Evolutionary conservation across 2,888 invertebrate species (phyloP).

Genomic region (Blastobasis adustella): DNA sequence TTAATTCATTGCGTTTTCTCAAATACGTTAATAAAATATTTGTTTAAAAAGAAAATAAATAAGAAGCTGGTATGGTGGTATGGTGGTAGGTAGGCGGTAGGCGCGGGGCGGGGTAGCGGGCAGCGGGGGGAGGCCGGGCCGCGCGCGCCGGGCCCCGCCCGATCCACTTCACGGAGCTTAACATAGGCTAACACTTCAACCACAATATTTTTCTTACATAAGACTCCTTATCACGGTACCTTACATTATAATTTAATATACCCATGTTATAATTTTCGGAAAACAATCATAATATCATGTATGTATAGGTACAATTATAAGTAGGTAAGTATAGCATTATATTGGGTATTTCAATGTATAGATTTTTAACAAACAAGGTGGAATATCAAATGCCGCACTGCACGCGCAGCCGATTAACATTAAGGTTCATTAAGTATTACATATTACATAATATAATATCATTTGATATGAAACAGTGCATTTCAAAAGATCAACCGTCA

Average conservation of each 20-base stretch:
- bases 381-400: conserved; percentile 52
- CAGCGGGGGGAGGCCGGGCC: conserved; percentile 1
- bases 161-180: conserved; percentile 18
- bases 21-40: too few species aligned
- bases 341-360: conserved; percentile 31
- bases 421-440: conserved; percentile 28
- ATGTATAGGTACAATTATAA: conserved; percentile 12
- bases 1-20: too few species aligned
- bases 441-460: conserved; percentile 43
- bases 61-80: conserved; percentile 15
- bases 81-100: conserved; percentile 8
- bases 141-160: conserved; percentile 9
- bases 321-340: conserved; percentile 8
- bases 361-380: conserved; percentile 60
- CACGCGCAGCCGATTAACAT: conserved; percentile 39
- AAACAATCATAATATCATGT: conserved; percentile 32
- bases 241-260: conserved; percentile 40
- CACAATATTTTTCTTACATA: conserved; percentile 35
- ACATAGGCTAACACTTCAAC: conserved; percentile 16
- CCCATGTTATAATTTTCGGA: conserved; percentile 45
- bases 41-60: conserved; percentile 27
- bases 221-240: conserved; percentile 45
- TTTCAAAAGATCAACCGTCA: conserved; percentile 51
- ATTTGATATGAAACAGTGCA: conserved; percentile 68
- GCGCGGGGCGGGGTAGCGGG: conserved; percentile 5